phyloP scores from a whole-genome alignment of 92 coral and sea anemone genomes.

The Epizoanthus illoricatus region DNA sequence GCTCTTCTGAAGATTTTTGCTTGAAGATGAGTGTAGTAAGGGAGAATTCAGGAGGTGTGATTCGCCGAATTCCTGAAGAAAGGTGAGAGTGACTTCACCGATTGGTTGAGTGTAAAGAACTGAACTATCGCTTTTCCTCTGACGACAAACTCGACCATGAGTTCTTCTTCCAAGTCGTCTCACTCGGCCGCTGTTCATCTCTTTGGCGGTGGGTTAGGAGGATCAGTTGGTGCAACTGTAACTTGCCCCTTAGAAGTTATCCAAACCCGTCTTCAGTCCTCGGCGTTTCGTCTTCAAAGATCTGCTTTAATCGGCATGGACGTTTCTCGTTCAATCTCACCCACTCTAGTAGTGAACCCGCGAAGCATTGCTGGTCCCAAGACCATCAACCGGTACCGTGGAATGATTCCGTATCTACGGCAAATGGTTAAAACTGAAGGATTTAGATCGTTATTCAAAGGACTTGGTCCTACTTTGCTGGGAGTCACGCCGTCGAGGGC shows the following conservation, averaged over 20 bases:
- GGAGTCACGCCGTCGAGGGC: constrained; percentile 94
- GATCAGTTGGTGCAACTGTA: constrained; percentile 77
- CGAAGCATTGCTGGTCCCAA: constrained; percentile 12
- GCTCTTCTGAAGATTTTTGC: too few species aligned
- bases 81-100: background rate
- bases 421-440: constrained; percentile 85
- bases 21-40: too few species aligned
- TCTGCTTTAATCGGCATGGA: constrained; percentile 45
- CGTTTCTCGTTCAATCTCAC: constrained; percentile 44
- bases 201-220: constrained; percentile 89
- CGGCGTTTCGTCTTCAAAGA: constrained; percentile 81
- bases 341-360: constrained; percentile 37
- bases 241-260: constrained; percentile 95
- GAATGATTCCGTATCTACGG: constrained; percentile 76
- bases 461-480: constrained; percentile 80
- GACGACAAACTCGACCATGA: background rate
- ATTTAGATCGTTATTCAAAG: constrained; percentile 75
- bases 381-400: constrained; percentile 60
- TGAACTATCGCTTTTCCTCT: background rate
- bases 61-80: background rate
- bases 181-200: constrained; percentile 53
- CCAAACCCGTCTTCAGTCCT: constrained; percentile 94
- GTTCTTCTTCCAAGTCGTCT: constrained; percentile 14
- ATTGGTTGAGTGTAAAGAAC: background rate
- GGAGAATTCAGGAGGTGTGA: background rate